Evolutionary conservation across 2,888 invertebrate species (phyloP).

Genomic region (Dynastes hyllus): DNA sequence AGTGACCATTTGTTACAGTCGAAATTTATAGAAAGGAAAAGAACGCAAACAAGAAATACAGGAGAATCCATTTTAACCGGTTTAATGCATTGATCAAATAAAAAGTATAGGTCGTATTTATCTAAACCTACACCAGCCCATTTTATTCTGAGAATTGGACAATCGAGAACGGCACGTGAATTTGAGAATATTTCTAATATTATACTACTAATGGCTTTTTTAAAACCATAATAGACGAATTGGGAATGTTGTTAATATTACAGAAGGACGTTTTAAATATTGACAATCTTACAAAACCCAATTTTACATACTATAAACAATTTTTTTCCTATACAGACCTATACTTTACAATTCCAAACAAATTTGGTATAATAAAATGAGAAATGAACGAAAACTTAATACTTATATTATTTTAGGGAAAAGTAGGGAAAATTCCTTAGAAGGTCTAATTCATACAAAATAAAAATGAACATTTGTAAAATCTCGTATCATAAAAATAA

Average conservation of each 20-base stretch:
- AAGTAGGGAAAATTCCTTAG: constrained; percentile 45
- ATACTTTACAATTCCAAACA: background rate
- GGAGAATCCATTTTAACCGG: background rate
- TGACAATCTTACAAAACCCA: no score
- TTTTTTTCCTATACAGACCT: constrained; percentile 36
- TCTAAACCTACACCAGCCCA: no score
- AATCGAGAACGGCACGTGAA: constrained; percentile 50
- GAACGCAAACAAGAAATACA: constrained; percentile 19
- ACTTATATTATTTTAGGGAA: constrained; percentile 49
- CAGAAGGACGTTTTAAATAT: no score
- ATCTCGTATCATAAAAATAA: constrained; percentile 40
- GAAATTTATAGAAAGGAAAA: constrained; percentile 56
- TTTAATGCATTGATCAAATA: background rate
- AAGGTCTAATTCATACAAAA: constrained; percentile 41
- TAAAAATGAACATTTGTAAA: constrained; percentile 19
- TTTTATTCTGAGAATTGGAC: background rate
- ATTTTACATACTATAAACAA: constrained; percentile 22
- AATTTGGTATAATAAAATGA: constrained; percentile 14
- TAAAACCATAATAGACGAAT: no score
- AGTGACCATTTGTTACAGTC: constrained; percentile 50
- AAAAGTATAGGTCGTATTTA: background rate
- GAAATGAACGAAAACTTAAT: constrained; percentile 39
- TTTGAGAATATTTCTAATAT: constrained; percentile 7
- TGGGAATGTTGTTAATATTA: no score
- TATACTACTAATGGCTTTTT: no score